Conservation (phyloP, 1,140 invertebrate species). For the Temnothorax nylanderi region DNA sequence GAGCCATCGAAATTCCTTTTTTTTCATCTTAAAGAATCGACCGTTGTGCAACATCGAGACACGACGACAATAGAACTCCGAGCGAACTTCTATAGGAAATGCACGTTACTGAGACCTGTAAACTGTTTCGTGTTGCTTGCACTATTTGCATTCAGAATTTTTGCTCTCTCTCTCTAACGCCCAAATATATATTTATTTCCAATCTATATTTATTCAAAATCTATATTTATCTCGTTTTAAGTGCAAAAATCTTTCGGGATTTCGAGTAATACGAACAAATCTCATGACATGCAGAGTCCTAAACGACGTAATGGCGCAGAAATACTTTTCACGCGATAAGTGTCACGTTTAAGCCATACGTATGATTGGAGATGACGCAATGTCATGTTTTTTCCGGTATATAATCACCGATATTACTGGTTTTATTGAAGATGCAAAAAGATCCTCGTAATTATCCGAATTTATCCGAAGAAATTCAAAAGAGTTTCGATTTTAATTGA, state of each 20-base stretch:
- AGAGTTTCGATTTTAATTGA: not conserved
- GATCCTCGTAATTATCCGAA: not conserved
- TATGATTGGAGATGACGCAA: not conserved
- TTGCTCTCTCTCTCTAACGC: not conserved
- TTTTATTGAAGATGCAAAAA: not conserved
- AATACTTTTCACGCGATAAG: not conserved
- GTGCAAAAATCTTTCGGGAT: not conserved
- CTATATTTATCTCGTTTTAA: not conserved
- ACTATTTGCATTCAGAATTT: not conserved
- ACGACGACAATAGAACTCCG: not conserved
- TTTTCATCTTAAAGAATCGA: conserved; percentile 41
- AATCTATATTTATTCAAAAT: too few species aligned
- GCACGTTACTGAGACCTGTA: not conserved
- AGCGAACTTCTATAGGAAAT: not conserved
- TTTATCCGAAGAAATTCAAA: not conserved
- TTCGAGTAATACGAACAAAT: not conserved
- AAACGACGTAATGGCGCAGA: not conserved
- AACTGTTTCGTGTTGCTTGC: not conserved
- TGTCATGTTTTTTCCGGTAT: not conserved
- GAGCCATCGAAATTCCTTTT: conserved; percentile 6
- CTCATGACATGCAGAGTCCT: not conserved
- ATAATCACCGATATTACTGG: not conserved
- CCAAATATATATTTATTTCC: not conserved
- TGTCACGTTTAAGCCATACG: not conserved
- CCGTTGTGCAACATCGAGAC: conserved; percentile 10